These are phyloP conservation scores for Drosophila incognita DNA, from an alignment of 2,888 invertebrate genomes.

Conservation along the genomic window DNA sequence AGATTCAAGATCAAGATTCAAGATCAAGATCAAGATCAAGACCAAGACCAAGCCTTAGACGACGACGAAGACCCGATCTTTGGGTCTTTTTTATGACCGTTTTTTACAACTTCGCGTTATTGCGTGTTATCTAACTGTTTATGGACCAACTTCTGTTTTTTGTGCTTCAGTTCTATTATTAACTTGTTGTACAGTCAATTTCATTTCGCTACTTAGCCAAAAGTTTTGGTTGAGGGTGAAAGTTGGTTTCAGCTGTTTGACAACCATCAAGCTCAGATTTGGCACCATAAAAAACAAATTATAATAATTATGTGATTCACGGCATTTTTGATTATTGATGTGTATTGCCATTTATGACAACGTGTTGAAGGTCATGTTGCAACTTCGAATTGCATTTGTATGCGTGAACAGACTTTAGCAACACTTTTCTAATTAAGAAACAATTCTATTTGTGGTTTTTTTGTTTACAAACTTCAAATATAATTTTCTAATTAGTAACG, in stretches of 20 bases:
- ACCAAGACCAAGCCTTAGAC: constrained; percentile 57
- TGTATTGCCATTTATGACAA: background rate
- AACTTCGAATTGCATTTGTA: background rate
- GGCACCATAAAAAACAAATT: constrained; percentile 10
- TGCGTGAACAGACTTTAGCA: background rate
- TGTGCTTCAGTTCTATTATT: constrained; percentile 32
- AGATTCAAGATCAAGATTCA: constrained; percentile 69
- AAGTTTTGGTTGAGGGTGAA: constrained; percentile 27
- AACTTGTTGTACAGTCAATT: constrained; percentile 40
- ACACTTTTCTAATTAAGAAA: background rate
- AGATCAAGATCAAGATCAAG: constrained; percentile 59
- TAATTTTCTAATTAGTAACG: background rate
- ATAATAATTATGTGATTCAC: constrained; percentile 31
- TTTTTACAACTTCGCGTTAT: constrained; percentile 53
- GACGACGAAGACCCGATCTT: constrained; percentile 6
- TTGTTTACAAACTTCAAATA: background rate
- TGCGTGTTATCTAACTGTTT: constrained; percentile 50
- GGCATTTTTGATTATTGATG: background rate
- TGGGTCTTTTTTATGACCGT: constrained; percentile 45
- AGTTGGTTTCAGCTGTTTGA: constrained; percentile 31
- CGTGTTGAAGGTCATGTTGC: constrained; percentile 13
- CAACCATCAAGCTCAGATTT: constrained; percentile 36
- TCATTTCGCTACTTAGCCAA: constrained; percentile 23
- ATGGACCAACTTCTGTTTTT: constrained; percentile 54
- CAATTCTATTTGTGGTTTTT: background rate